Evolutionary conservation across 2,888 invertebrate species (phyloP), one percentile per base, ranked within the genome.

Genomic region (Dryomyza anilis): DNA sequence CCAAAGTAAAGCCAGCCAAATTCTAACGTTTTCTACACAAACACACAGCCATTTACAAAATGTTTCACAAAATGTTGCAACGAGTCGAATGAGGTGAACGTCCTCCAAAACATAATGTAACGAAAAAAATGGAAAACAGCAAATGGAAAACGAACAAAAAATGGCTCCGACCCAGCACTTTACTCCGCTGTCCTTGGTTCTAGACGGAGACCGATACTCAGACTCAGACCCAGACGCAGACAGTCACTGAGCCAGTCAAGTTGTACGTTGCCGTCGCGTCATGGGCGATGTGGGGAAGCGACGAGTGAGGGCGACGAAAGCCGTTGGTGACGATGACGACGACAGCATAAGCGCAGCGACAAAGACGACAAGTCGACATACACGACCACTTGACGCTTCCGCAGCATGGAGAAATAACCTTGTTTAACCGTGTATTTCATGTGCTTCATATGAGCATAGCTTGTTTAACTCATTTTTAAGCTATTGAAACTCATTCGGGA

Each of bases 81-180:
- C 12, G 27, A 30, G 14, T 46, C 67, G 63, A 68, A 68, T 70
- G 69, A 69, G 73, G 72, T 71, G 66, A 72, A 72, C 69, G 71
- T 69, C 72, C 72, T 72, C 70, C 72, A 69, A 72, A 73, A 73
- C 73, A 72, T 72, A 71, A 71, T 71, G 64, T 67, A 67, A 70
- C 68, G 60, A 56, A 56, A 63, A n/a, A 68, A 69, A 66, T 67
- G 70, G 39, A 57, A 66, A 61, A 67, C 61, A 61, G 60, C 23
- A 65, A 63, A 46, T 63, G 60, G 48, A 33, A 30, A 53, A 16
- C 23, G 16, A 19, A 55, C 16, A 19, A 48, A 27, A 27, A 48
- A n/a, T n/a, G 48, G 60, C 55, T 55, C 39, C 50, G 21, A 14
- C 48, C 39, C 66, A 65, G 14, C 62, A 69, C 65, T 65, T 53